A percentile compares a stretch with the other conserved stretches of the same genome.
Conservation (phyloP, 2,888 invertebrate species). For the Merodon equestris region DNA sequence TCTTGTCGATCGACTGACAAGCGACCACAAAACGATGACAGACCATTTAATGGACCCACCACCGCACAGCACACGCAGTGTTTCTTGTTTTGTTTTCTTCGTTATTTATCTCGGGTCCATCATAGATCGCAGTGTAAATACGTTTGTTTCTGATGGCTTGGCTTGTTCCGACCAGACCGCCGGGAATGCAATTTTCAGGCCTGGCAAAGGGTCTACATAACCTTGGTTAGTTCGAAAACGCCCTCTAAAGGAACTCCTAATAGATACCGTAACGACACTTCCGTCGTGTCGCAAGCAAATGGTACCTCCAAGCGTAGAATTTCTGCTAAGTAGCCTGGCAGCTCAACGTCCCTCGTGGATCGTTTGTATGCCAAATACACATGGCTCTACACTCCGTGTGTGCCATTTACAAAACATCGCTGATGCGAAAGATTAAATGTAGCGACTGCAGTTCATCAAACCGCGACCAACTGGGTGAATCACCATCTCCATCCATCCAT, state of each 20-base stretch:
- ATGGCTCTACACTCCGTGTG: constrained; percentile 19
- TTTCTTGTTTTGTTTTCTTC: no score
- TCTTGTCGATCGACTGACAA: constrained; percentile 26
- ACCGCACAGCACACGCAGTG: constrained; percentile 29
- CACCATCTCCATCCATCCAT: constrained; percentile 51
- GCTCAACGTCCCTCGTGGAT: constrained; percentile 21
- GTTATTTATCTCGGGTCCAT: constrained; percentile 64
- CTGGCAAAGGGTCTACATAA: constrained; percentile 14
- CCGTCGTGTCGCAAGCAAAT: constrained; percentile 5
- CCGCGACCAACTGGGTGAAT: constrained; percentile 64
- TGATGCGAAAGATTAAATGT: constrained; percentile 65
- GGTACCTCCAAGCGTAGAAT: not conserved
- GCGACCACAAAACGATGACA: constrained; percentile 65
- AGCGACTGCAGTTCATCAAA: constrained; percentile 51
- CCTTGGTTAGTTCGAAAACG: constrained; percentile 7
- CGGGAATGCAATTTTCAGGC: constrained; percentile 3
- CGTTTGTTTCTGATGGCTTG: constrained; percentile 53
- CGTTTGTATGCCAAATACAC: constrained; percentile 2
- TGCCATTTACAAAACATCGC: constrained; percentile 65
- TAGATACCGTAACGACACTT: constrained; percentile 3
- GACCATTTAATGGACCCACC: constrained; percentile 53
- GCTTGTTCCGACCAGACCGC: constrained; percentile 31
- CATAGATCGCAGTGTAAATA: constrained; percentile 35
- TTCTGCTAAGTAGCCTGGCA: constrained; percentile 16
- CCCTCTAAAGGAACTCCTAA: no score